Evolutionary conservation across 1,140 invertebrate species (phyloP), one percentile per base, ranked within the genome.

Genomic region (Formica exsecta): DNA sequence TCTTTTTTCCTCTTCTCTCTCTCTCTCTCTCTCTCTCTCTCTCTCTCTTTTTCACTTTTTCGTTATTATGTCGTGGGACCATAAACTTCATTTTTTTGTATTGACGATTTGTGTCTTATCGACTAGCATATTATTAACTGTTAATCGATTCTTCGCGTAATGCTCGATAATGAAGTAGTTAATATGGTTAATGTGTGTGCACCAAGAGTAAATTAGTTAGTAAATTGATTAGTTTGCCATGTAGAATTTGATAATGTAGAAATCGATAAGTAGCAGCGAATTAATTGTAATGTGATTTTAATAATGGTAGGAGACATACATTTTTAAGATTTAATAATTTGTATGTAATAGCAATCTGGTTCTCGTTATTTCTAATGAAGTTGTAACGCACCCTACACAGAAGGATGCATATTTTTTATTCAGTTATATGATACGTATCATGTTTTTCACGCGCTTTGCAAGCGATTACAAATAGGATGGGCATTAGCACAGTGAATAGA

Each of bases 61-160:
- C 54, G 32, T 81, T 59, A 13, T 66, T 59, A 80, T n/a, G 19
- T 83, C 68, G 38, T 73, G 79, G 79, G 79, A 83, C 79, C 79
- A 83, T 83, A 16, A 83, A 29, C 54, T 48, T 83, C 36, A 71
- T 22, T 79, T 81, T 41, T 41, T 19, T 22, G 38, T 29, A 73
- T 48, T 81, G 54, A 81, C 38, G 25, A 74, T 48, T 74, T 38
- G 68, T 61, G 22, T 81, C 68, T 73, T 83, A 74, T 2, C 19
- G 19, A 62, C 11, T 70, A 80, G 9, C 8, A 41, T 70, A 70
- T 13, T 61, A 32, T 61, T 61, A 61, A 51, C 4, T 71, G 38
- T 48, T 59, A 19, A 4, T 70, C 54, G 29, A 73, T 74, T 83
- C 13, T 61, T 70, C 25, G 41, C 38, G 25, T 74, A 62, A 83